Base-by-base conservation (phyloP, 2,888 invertebrate genomes). In the Brenthis daphne region DNA sequence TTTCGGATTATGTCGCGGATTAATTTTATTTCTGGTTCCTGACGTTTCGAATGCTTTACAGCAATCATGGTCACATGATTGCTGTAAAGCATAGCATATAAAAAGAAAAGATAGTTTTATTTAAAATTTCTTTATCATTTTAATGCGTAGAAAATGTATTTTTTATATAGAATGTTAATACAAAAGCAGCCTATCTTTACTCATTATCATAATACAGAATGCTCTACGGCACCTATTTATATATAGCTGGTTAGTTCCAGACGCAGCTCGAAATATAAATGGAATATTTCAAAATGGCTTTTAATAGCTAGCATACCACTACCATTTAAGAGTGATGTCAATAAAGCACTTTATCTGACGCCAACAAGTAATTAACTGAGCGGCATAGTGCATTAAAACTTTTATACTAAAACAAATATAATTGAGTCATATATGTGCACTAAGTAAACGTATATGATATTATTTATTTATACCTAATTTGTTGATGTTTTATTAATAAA, bases 321-420 rank as follows among this genome's bases (percentile, higher is more conserved):
- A 57, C 47, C 56, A 37, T 63, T 57, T 68, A 64, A 65, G 57
- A 64, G 65, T 64, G 65, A 57, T 64, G 69, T 43, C 65, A 67
- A 65, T 64, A 65, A 65, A 69, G 65, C 47, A 24, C 47, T 69
- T 64, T 69, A 65, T 65, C 50, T 64, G 68, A 65, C 68, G 68
- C 65, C 55, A 63, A 64, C 70, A 58, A 68, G 65, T 71, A 65
- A 68, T 71, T 66, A 68, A 64, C 53, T 57, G 64, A 65, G n/a
- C 58, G 47, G 50, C n/a, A 20, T 37, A 48, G 33, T 48, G 55
- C 65, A 57, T 29, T 61, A 56, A 37, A 57, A 56, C 51, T 57
- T 70, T 61, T 43, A 61, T 61, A 70, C 56, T 64, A 53, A 48
- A 64, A 55, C 48, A 24, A 55, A 55, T 24, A 13, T 6, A 33